Base-by-base conservation (phyloP, 2,113 vertebrate genomes). In the Silurus glanis region DNA sequence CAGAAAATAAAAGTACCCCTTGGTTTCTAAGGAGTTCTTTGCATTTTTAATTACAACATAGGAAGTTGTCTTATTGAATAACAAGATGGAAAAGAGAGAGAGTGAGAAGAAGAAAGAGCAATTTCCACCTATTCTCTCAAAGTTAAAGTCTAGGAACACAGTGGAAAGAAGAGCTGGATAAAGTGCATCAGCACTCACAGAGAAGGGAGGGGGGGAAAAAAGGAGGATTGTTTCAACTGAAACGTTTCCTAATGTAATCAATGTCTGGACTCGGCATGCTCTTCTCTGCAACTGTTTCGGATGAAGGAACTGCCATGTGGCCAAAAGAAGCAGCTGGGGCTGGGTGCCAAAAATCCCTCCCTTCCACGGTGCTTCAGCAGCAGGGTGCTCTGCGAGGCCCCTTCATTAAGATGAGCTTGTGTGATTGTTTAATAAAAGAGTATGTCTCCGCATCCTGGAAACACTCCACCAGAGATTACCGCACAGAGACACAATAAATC, bases 221-320 rank as follows among this genome's bases (percentile, higher is more conserved):
- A 67, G 21, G 55, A 83, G 59, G 28, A 23, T 14, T 16, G 56
- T 62, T 80, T 83, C 55, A 49, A 89, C 80, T 56, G 64, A 82
- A 83, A 81, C 87, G 71, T 86, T 84, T 83, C 59, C 84, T 84
- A 84, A 87, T 87, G 83, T 86, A 90, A 89, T 89, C 87, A 89
- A 86, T 88, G 88, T 78, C 79, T 76, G 49, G 83, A 81, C 64
- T 58, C 75, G 37, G 45, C 47, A n/a, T 25, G 62, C 62, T 66
- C 81, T 88, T 85, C 86, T 86, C 85, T 82, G 85, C 83, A 80
- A 78, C 84, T 86, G 71, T 83, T 85, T 83, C 88, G 64, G 84
- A 83, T 83, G 74, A 72, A 83, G 80, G 69, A 80, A 69, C 66
- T 81, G n/a, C 67, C 83, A 76, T 83, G 84, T 76, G 75, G 64